Conservation (phyloP, 1,140 invertebrate genomes). For the Varroa destructor region DNA sequence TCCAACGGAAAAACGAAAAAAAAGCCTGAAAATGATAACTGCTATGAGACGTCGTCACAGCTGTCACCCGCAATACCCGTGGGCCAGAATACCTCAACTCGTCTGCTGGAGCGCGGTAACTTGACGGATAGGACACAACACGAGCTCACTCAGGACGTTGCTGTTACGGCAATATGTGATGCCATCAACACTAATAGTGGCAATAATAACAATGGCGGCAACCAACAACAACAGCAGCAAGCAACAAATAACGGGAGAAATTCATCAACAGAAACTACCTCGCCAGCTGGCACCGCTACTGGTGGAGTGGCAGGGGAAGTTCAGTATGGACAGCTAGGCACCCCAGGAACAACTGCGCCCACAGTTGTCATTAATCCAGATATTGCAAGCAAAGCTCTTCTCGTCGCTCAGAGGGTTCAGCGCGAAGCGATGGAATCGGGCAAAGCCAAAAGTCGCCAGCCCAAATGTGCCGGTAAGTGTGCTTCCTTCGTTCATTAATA, state of each 20-base stretch:
- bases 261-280: background rate
- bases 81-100: too few relatives aligned
- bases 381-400: conserved; percentile 22
- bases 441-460: conserved; percentile 24
- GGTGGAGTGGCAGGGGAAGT: background rate
- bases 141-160: too few relatives aligned
- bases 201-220: background rate
- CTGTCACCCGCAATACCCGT: too few relatives aligned
- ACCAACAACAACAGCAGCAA: background rate
- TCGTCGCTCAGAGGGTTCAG: conserved; percentile 3
- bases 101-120: too few relatives aligned
- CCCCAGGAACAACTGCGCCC: background rate
- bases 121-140: too few relatives aligned
- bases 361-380: conserved; percentile 7
- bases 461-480: conserved; percentile 14
- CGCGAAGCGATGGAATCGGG: conserved; percentile 13
- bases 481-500: background rate
- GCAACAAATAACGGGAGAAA: background rate
- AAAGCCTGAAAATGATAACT: too few relatives aligned
- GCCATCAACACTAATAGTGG: too few relatives aligned
- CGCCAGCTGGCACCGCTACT: background rate
- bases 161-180: too few relatives aligned
- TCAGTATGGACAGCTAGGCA: background rate
- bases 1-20: too few relatives aligned
- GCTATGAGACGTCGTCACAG: too few relatives aligned